Evolutionary conservation across 2,113 vertebrate species (phyloP), one percentile per base, ranked within the genome.

Genomic region (Phocoena phocoena): DNA sequence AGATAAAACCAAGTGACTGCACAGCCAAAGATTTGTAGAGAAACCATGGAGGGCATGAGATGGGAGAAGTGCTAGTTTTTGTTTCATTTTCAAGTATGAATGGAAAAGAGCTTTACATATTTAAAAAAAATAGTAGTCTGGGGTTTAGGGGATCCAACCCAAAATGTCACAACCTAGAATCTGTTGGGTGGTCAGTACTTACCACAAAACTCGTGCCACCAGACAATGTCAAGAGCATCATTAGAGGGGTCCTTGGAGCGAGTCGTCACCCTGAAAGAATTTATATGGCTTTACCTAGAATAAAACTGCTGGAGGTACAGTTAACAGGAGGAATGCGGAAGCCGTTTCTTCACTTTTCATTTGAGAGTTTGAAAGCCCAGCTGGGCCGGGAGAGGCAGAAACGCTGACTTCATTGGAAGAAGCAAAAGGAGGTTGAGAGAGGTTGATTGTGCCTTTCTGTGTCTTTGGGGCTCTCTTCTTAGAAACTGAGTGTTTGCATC

Each of bases 281-380:
- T 87, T 60, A 31, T 80, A 68, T 31, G 65, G 71, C 36, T 68
- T 62, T 62, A 23, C 44, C 53, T 84, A 50, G 73, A 93, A 26
- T 87, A 21, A 89, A 77, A n/a, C 62, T 18, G 68, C 68, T 31
- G 71, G 91, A 96, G 74, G 90, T 71, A 28, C 1, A 6, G 73
- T 95, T 88, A 80, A 60, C 33, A 70, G 74, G 38, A 96, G 73
- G 77, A 65, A 15, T 1, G 68, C 5, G 10, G 67, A 92, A 84
- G 23, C n/a, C 68, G n/a, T 89, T 86, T 70, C 9, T 8, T 58
- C 9, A 44, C 90, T 96, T 95, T 93, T 89, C 95, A 96, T 95
- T 83, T 92, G 55, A 83, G 89, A 53, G 76, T 90, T 88, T 93
- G 93, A 86, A 91, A 97, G 92, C 88, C 94, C 90, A 86, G 85